Evolutionary conservation across 2,888 invertebrate genomes (phyloP).

Genomic region (Aphodius sticticus): DNA sequence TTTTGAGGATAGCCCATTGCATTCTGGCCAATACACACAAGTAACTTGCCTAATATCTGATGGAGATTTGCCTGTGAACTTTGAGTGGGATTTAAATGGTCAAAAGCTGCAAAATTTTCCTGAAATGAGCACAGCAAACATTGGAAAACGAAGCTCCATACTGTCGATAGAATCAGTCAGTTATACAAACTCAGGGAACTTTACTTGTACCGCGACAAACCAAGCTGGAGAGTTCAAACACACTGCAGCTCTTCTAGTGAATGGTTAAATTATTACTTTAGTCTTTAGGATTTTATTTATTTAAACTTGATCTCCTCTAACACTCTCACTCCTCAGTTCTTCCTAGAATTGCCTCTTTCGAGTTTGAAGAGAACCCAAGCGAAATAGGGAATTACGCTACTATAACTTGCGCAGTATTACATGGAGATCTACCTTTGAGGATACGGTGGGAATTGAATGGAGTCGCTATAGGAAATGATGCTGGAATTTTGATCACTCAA

Average conservation of each 20-base stretch:
- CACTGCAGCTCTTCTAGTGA: constrained; percentile 67
- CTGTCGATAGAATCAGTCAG: constrained; percentile 66
- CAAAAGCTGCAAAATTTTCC: constrained; percentile 64
- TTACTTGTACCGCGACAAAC: constrained; percentile 68
- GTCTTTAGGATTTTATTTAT: not conserved
- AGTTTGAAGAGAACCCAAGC: constrained; percentile 73
- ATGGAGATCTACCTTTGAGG: constrained; percentile 64
- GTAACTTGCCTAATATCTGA: constrained; percentile 67
- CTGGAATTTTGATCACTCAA: constrained; percentile 42
- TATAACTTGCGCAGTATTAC: constrained; percentile 58
- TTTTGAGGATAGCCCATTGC: constrained; percentile 69
- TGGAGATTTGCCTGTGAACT: constrained; percentile 76
- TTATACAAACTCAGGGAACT: constrained; percentile 69
- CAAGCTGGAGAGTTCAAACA: constrained; percentile 48
- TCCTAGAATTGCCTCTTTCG: constrained; percentile 44
- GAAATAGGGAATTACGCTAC: constrained; percentile 62
- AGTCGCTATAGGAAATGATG: constrained; percentile 45
- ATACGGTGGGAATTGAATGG: constrained; percentile 66
- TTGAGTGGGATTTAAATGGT: constrained; percentile 76
- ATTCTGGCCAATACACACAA: constrained; percentile 71
- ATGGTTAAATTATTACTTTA: constrained; percentile 62
- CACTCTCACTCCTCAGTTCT: not conserved
- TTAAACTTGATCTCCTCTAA: constrained; percentile 5
- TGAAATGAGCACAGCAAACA: constrained; percentile 65
- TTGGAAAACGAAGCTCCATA: constrained; percentile 68